Base-by-base conservation (phyloP, 2,888 invertebrate genomes). In the Pyrgus malvae region DNA sequence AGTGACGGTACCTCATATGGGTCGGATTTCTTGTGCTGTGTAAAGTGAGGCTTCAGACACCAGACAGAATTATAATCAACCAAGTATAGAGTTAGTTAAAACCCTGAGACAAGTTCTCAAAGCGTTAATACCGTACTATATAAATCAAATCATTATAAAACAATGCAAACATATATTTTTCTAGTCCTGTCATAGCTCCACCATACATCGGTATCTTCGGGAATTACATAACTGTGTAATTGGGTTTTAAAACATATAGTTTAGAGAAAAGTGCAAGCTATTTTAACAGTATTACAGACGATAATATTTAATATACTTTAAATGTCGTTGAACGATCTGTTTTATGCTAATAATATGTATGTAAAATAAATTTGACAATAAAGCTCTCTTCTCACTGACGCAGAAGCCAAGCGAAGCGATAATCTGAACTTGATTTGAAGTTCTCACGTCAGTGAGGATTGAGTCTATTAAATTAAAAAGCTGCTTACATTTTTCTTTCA, bases 141-240 rank as follows among this genome's bases (percentile, higher is more conserved):
- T 5, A 31, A 7, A 16, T 35, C 9, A 9, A 35, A 35, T 35
- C 16, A 16, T 16, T 16, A 9, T 16, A 8, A 19, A 38, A n/a
- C 19, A 8, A 37, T 29, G 19, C 7, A 33, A 44, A 37, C 44
- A 16, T 44, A n/a, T 40, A 33, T 40, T 55, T 66, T 62, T 70
- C 68, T 69, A 69, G 68, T 69, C 69, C 63, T 55, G 54, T 46
- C 50, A 59, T 56, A 64, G 55, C 41, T 54, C 54, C 51, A 57
- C 23, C 35, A 3, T 48, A 45, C 17, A 49, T 44, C 58, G 42
- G 55, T 17, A 17, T 17, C 35, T 16, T 35, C 8, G 16, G 16
- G 16, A 16, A 35, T n/a, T n/a, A 9, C 14, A 14, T 33, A 4
- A 33, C 8, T 9, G 14, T 35, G 35, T 35, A 16, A 2, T 3